Conservation (phyloP, 2,888 invertebrate species). For the Brachypterus glaber region DNA sequence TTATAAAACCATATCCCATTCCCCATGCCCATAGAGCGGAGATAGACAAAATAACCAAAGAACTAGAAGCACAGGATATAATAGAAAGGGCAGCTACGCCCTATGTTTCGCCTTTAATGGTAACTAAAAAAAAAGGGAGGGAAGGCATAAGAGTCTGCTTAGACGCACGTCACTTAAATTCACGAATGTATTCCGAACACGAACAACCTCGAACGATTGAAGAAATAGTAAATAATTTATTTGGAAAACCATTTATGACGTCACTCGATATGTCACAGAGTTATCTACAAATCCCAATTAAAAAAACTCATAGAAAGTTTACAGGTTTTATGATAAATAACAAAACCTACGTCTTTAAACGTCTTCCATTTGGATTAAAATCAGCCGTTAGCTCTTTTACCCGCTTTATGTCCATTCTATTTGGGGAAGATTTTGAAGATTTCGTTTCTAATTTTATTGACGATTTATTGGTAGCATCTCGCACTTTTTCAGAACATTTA, state of each 20-base stretch:
- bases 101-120: background rate
- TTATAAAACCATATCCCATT: conserved; percentile 11
- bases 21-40: conserved; percentile 10
- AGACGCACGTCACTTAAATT: conserved; percentile 10
- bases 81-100: conserved; percentile 10
- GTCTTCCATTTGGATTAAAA: conserved; percentile 18
- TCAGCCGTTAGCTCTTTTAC: conserved; percentile 16
- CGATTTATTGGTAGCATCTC: conserved; percentile 19
- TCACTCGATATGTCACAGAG: conserved; percentile 21
- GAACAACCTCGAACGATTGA: conserved; percentile 12
- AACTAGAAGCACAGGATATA: conserved; percentile 9
- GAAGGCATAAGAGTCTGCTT: conserved; percentile 11
- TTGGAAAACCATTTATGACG: conserved; percentile 16
- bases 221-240: conserved; percentile 19
- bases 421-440: conserved; percentile 14
- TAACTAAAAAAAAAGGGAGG: conserved; percentile 6
- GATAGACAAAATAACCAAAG: background rate
- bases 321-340: conserved; percentile 22
- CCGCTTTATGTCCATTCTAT: conserved; percentile 14
- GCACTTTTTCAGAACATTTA: conserved; percentile 15
- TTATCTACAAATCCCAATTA: conserved; percentile 23
- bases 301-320: conserved; percentile 16
- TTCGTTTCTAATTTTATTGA: conserved; percentile 16
- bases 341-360: conserved; percentile 17
- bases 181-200: conserved; percentile 11